Base-by-base conservation (phyloP, 1,140 invertebrate genomes). In the Lineus longissimus region DNA sequence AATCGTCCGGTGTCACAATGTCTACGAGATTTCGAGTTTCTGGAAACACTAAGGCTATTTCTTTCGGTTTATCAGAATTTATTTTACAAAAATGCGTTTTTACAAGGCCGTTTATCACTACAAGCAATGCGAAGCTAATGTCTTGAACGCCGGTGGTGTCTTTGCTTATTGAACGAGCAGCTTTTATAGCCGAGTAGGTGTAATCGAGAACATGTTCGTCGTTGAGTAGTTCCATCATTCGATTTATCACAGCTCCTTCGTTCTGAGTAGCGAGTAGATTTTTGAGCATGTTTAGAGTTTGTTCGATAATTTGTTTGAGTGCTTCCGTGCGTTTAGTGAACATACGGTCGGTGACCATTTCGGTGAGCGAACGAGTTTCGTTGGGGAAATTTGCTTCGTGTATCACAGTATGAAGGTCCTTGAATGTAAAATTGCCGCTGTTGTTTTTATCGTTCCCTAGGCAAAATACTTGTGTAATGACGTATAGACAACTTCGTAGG, bases 31-130 rank as follows among this genome's bases (percentile, higher is more conserved):
- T 51, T 51, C 25, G 47, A 19, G 47, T 51, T 27, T 51, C 47
- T 7, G 47, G 47, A 51, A 51, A 51, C 6, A 51, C 47, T 51
- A 51, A 51, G 47, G 47, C 47, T 51, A 51, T 51, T n/a, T 51
- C 47, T 51, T 51, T 51, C 4, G 47, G 47, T 51, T 51, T 51
- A 51, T 51, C 47, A 7, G 47, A 51, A n/a, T 51, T 51, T 51
- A n/a, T 51, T 51, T 51, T 51, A 51, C 47, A 51, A n/a, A 51
- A 51, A 51, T 51, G 47, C 47, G 47, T 51, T 27, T 51, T 4
- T 51, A 51, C 47, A 51, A 51, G 47, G 47, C 47, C 47, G 47
- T 51, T 51, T 51, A 51, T 51, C n/a, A 51, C n/a, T 7, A 51
- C 47, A 7, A 51, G n/a, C 47, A 51, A n/a, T 7, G 47, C 47